phyloP scores from a whole-genome alignment of 2,797 vertebrate genomes.

The Danio choprae region DNA sequence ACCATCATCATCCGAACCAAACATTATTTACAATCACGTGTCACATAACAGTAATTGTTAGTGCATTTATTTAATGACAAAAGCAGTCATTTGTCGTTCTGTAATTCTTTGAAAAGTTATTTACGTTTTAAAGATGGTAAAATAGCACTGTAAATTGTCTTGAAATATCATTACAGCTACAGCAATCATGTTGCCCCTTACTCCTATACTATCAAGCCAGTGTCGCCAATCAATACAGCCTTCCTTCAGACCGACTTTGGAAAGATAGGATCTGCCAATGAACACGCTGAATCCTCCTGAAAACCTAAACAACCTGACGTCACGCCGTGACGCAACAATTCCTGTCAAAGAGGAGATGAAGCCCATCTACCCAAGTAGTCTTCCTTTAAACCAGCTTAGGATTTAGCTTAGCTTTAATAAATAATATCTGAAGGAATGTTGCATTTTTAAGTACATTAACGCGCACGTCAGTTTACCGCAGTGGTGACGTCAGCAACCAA shows the following conservation, averaged over 20 bases:
- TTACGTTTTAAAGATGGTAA: neutral
- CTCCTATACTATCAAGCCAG: neutral
- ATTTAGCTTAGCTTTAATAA: neutral
- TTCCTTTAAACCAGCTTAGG: neutral
- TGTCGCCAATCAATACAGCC: neutral
- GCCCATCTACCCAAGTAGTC: neutral
- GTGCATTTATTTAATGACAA: no score
- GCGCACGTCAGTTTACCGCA: slow-evolving; percentile 34
- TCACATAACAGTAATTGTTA: no score
- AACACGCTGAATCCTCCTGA: slow-evolving; percentile 7
- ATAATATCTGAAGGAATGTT: slow-evolving; percentile 8
- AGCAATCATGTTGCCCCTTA: neutral
- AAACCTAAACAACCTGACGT: slow-evolving; percentile 13
- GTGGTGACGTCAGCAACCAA: slow-evolving; percentile 40
- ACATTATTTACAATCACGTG: no score
- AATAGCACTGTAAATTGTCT: neutral
- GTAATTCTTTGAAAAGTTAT: no score
- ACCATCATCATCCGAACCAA: no score
- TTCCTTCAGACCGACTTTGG: neutral
- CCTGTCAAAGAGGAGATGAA: neutral
- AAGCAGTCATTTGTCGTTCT: no score
- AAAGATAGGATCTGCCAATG: neutral
- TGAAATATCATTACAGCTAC: neutral
- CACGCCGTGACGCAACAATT: slow-evolving; percentile 22
- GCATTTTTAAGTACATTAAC: slow-evolving; percentile 2